Percentiles rank a stretch among this genome's conserved stretches.
Evolutionary conservation across 2,888 invertebrate genomes (phyloP).

Genomic region (Meta bourneti): DNA sequence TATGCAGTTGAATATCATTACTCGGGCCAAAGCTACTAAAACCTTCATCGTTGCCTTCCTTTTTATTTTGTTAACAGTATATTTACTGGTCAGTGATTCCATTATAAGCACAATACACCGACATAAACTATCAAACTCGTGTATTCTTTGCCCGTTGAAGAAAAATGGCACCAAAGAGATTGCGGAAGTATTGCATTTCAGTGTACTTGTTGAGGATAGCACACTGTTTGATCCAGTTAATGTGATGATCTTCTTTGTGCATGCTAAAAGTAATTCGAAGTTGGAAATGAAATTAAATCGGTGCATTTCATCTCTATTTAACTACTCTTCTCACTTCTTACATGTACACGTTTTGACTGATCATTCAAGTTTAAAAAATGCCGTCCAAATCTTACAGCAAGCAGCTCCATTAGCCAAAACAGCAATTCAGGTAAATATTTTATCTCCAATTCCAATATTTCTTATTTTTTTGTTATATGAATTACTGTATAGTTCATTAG

Average conservation of each 20-base stretch:
- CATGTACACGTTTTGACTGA: constrained; percentile 68
- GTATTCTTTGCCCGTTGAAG: constrained; percentile 51
- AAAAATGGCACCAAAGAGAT: constrained; percentile 28
- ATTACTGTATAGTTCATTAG: neutral
- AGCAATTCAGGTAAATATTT: constrained; percentile 42
- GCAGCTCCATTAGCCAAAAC: constrained; percentile 41
- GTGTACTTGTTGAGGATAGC: constrained; percentile 2
- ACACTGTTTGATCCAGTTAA: constrained; percentile 14
- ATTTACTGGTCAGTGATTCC: constrained; percentile 46
- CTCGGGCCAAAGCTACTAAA: constrained; percentile 32
- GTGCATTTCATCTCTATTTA: constrained; percentile 70
- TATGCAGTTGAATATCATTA: constrained; percentile 26
- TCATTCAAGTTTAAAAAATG: constrained; percentile 42
- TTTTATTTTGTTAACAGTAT: constrained; percentile 15
- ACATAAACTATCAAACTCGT: constrained; percentile 21
- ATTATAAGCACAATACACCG: constrained; percentile 11
- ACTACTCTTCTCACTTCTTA: constrained; percentile 37
- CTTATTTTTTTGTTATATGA: neutral
- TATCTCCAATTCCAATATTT: neutral
- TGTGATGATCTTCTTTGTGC: constrained; percentile 57
- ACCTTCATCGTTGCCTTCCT: constrained; percentile 16
- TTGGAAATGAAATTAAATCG: constrained; percentile 63
- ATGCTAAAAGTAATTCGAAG: constrained; percentile 49
- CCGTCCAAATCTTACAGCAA: constrained; percentile 55
- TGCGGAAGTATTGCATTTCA: constrained; percentile 50